Percentiles rank a stretch among this genome's conserved stretches.
phyloP scores from a whole-genome alignment of 2,888 invertebrate genomes.

The Sarcophaga variegata region DNA sequence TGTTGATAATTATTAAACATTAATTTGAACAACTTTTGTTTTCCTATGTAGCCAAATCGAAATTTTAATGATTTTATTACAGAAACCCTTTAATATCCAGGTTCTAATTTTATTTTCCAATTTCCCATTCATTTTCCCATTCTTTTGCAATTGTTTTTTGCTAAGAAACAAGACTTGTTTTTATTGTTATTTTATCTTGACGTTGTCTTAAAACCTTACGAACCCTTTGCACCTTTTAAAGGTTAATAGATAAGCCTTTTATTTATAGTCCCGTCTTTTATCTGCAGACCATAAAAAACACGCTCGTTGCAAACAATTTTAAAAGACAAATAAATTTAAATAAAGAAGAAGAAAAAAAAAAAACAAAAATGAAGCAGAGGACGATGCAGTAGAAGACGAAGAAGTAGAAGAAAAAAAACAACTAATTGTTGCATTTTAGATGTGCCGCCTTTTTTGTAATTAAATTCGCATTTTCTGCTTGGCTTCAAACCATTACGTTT shows the following conservation, averaged over 20 bases:
- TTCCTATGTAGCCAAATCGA: too few species aligned
- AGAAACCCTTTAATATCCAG: too few species aligned
- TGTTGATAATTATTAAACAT: too few species aligned
- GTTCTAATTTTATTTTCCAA: too few species aligned
- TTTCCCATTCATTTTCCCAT: too few species aligned
- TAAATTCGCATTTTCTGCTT: conserved; percentile 62
- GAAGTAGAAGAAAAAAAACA: not conserved
- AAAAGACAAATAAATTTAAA: not conserved
- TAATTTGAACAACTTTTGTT: too few species aligned
- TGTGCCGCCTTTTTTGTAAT: conserved; percentile 62
- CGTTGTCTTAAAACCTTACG: not conserved
- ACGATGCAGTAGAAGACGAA: too few species aligned
- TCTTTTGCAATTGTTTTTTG: too few species aligned
- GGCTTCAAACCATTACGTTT: not conserved
- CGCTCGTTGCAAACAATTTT: conserved; percentile 4
- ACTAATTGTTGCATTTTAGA: conserved; percentile 57
- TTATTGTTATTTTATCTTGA: too few species aligned
- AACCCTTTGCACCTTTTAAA: conserved; percentile 30
- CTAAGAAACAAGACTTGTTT: too few species aligned
- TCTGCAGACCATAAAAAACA: not conserved
- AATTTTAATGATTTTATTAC: too few species aligned
- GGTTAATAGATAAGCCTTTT: conserved; percentile 20
- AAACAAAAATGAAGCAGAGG: conserved; percentile 32
- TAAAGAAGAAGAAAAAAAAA: not conserved
- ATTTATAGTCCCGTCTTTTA: not conserved